A percentile compares a stretch with the other conserved stretches of the same genome.
These are phyloP conservation scores for Caenorhabditis brenneri DNA, from an alignment of 1,140 invertebrate genomes.

Conservation along the genomic window DNA sequence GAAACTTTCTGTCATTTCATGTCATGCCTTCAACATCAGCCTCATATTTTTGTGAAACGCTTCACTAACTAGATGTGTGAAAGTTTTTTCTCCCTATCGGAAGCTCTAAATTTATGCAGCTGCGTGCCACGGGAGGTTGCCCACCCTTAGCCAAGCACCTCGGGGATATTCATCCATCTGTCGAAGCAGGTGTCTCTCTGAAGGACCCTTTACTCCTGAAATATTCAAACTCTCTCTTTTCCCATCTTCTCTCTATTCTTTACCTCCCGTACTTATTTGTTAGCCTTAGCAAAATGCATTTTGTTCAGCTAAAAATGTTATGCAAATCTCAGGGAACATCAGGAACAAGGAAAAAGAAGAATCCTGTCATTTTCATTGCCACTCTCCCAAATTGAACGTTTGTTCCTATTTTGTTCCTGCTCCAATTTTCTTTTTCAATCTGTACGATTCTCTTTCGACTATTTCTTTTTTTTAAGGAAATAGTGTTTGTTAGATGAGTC, in stretches of 20 bases:
- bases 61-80: constrained; percentile 14
- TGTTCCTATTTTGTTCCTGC: neutral
- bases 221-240: constrained; percentile 11
- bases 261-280: neutral
- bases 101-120: constrained; percentile 33
- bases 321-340: no score
- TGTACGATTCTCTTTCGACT: neutral
- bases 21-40: neutral
- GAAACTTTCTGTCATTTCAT: no score
- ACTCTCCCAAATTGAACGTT: constrained; percentile 18
- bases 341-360: neutral
- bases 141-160: neutral
- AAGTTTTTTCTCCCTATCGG: neutral
- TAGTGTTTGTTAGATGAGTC: neutral
- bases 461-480: neutral
- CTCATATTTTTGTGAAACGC: neutral
- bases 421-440: neutral
- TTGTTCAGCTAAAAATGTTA: no score
- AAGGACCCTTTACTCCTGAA: neutral
- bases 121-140: neutral
- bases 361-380: neutral
- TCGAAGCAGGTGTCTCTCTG: neutral
- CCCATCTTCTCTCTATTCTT: no score
- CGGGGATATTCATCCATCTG: constrained; percentile 30
- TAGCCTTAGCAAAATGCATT: no score